Conservation (phyloP, 2,888 invertebrate genomes). For the Meganola albula region DNA sequence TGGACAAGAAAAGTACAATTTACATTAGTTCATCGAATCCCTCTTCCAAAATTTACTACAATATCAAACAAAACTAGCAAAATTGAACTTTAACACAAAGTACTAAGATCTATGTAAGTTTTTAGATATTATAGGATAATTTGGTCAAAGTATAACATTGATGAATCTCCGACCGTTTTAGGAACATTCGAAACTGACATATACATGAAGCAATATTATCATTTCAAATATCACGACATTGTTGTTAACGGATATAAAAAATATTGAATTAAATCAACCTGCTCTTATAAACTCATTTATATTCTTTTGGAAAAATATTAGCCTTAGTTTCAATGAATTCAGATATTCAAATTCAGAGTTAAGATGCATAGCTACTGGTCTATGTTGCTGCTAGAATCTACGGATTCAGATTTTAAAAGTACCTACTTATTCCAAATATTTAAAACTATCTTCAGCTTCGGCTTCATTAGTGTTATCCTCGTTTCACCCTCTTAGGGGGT, state of each 20-base stretch:
- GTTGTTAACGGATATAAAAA: conserved; percentile 52
- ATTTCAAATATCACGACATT: conserved; percentile 66
- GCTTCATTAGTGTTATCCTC: too few species aligned
- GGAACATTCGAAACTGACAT: conserved; percentile 61
- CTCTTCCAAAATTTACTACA: conserved; percentile 21
- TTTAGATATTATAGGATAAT: conserved; percentile 7
- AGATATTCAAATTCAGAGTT: conserved; percentile 19
- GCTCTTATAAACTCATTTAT: conserved; percentile 43
- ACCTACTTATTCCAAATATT: too few species aligned
- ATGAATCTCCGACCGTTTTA: conserved; percentile 64
- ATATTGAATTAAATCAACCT: conserved; percentile 45
- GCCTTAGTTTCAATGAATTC: conserved; percentile 30
- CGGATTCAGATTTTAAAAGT: too few species aligned
- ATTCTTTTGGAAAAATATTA: conserved; percentile 39
- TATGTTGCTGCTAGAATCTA: too few species aligned
- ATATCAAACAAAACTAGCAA: conserved; percentile 7
- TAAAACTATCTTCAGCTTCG: too few species aligned
- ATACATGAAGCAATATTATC: conserved; percentile 63
- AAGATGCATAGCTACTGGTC: not conserved
- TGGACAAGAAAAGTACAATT: conserved; percentile 49
- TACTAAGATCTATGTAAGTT: not conserved
- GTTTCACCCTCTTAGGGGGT: too few species aligned
- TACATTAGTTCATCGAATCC: conserved; percentile 65
- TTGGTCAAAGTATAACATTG: conserved; percentile 52
- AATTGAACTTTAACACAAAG: conserved; percentile 2